phyloP scores from a whole-genome alignment of 2,113 vertebrate species.

The Eidolon helvum region DNA sequence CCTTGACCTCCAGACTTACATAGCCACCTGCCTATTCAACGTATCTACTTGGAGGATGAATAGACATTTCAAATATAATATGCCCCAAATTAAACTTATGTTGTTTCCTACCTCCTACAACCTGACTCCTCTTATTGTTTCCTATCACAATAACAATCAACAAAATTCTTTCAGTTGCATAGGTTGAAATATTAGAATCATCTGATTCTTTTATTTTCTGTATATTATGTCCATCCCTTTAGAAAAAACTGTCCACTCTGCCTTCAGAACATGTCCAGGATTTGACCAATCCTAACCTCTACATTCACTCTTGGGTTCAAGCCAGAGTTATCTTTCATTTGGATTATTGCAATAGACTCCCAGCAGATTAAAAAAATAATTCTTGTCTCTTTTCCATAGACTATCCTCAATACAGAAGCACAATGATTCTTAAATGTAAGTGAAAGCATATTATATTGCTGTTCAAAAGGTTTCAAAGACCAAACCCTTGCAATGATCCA shows the following conservation, averaged over 20 bases:
- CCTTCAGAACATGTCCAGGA: rapidly evolving
- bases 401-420: background rate
- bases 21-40: background rate
- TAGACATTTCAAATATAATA: background rate
- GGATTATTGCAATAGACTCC: background rate
- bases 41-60: background rate
- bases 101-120: rapidly evolving
- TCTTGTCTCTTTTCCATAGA: background rate
- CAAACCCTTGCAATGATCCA: background rate
- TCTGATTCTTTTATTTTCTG: background rate
- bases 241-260: background rate
- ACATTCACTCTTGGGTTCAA: background rate
- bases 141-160: background rate
- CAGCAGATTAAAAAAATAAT: background rate
- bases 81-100: background rate
- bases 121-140: background rate
- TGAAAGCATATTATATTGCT: background rate
- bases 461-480: background rate
- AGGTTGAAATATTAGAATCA: background rate
- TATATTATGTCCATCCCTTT: rapidly evolving
- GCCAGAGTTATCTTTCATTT: background rate
- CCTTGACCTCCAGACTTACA: background rate
- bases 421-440: background rate
- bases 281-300: background rate
- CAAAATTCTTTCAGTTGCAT: background rate